Evolutionary conservation across 2,797 vertebrate genomes (phyloP).

Genomic region (Myripristis murdjan): DNA sequence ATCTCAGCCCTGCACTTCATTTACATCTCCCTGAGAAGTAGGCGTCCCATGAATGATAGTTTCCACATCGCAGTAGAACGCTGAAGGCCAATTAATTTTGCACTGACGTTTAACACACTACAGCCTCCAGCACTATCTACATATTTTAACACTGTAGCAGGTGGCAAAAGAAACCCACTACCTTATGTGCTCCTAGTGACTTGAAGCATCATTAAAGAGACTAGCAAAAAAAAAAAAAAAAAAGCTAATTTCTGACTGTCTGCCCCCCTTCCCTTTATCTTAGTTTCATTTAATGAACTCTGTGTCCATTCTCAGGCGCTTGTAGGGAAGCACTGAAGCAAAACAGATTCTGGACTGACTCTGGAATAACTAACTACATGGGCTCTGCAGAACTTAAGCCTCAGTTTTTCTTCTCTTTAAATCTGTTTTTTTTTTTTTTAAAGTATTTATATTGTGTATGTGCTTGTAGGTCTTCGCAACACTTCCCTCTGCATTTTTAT

Average conservation of each 20-base stretch:
- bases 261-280: slow-evolving; percentile 9
- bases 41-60: not conserved
- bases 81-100: slow-evolving; percentile 16
- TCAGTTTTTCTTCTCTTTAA: not conserved
- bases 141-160: not conserved
- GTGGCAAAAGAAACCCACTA: not conserved
- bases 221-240: not conserved
- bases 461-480: not conserved
- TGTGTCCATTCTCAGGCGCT: slow-evolving; percentile 1
- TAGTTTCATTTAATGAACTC: slow-evolving; percentile 12
- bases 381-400: not conserved
- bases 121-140: not conserved
- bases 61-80: not conserved
- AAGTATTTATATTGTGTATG: not conserved
- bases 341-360: slow-evolving; percentile 7
- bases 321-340: not conserved
- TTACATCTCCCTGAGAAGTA: not conserved
- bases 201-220: not conserved
- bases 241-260: not conserved
- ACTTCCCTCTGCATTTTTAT: not conserved
- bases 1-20: not conserved
- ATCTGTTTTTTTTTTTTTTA: slow-evolving; percentile 1
- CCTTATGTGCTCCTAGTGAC: not conserved
- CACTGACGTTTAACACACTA: slow-evolving; percentile 2
- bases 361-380: not conserved